Base-by-base conservation (phyloP, 2,888 invertebrate species). In the Cataglyphis albicans region DNA sequence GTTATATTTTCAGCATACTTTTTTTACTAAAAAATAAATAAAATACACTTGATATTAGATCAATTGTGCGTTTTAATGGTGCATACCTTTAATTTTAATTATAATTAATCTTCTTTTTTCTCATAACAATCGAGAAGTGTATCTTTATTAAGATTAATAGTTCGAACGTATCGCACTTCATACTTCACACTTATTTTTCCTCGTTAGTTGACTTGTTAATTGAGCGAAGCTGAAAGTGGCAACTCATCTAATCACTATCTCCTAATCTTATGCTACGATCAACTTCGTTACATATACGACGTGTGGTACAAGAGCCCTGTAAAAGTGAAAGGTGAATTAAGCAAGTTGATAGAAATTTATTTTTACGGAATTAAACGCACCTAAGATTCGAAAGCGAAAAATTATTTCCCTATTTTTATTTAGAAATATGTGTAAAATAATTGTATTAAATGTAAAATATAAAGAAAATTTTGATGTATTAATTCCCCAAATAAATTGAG, bases 261-360 rank as follows among this genome's bases (percentile, higher is more conserved):
- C 3, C 61, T 84, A 82, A 65, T 63, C 67, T 80, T 87, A 89
- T 29, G 57, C 32, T 83, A 88, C 32, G 61, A 35, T 67, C 35
- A 70, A 73, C n/a, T 67, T 81, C 59, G 38, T 86, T 88, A 72
- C 55, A 82, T 52, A 86, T 63, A 82, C 75, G 35, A 65, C n/a
- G 78, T 63, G 65, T 57, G 32, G 57, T 57, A 55, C n/a, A 21
- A 29, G 59, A 75, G 10, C 63, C 63, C 21, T 57, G 32, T 32
- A 9, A 55, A 67, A 12, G 12, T 44, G 44, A 68, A 76, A 68
- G 44, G 10, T 6, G n/a, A 76, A 76, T 67, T 67, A 76, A 76
- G 12, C 15, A 2, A 65, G 48, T 57, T 32, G 29, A 67, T 25
- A 41, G 15, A 76, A 67, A 55, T 76, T 0, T 9, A 18, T 32